Evolutionary conservation across 1,140 invertebrate species (phyloP).

Genomic region (Listronotus bonariensis): DNA sequence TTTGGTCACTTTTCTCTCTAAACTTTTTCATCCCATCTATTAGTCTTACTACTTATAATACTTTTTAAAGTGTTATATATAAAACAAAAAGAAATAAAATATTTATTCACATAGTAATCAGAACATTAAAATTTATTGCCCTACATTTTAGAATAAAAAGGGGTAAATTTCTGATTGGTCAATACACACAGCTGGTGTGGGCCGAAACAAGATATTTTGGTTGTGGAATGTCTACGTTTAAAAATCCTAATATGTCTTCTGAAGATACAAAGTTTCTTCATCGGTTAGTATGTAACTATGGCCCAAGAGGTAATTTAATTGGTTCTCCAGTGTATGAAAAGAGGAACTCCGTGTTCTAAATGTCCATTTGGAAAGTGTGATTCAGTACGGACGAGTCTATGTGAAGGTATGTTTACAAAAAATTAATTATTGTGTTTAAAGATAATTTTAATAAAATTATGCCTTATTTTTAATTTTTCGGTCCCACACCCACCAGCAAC

Average conservation of each 20-base stretch:
- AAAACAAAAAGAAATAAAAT: too few relatives aligned
- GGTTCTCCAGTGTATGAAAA: slow-evolving; percentile 54
- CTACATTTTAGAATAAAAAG: slow-evolving; percentile 25
- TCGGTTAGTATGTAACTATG: slow-evolving; percentile 59
- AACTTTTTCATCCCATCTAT: too few relatives aligned
- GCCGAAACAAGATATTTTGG: slow-evolving; percentile 60
- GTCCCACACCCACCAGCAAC: too few relatives aligned
- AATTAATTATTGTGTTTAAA: too few relatives aligned
- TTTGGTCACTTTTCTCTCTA: too few relatives aligned
- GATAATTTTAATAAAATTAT: too few relatives aligned
- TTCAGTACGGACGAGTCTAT: slow-evolving; percentile 23
- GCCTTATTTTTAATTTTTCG: too few relatives aligned
- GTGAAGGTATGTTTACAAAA: slow-evolving; percentile 22
- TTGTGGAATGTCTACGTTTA: slow-evolving; percentile 59
- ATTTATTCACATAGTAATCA: too few relatives aligned
- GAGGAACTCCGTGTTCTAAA: slow-evolving; percentile 51
- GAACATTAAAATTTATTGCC: too few relatives aligned
- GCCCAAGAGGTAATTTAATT: slow-evolving; percentile 54
- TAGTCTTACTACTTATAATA: too few relatives aligned
- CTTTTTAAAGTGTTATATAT: too few relatives aligned
- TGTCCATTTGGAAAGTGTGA: slow-evolving; percentile 44
- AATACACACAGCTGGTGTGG: slow-evolving; percentile 64
- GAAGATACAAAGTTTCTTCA: slow-evolving; percentile 38
- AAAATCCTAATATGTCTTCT: slow-evolving; percentile 48
- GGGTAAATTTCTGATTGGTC: slow-evolving; percentile 47